Evolutionary conservation across 2,888 invertebrate genomes (phyloP), one percentile per base, ranked within the genome.

Genomic region (Lacanobia oleracea): DNA sequence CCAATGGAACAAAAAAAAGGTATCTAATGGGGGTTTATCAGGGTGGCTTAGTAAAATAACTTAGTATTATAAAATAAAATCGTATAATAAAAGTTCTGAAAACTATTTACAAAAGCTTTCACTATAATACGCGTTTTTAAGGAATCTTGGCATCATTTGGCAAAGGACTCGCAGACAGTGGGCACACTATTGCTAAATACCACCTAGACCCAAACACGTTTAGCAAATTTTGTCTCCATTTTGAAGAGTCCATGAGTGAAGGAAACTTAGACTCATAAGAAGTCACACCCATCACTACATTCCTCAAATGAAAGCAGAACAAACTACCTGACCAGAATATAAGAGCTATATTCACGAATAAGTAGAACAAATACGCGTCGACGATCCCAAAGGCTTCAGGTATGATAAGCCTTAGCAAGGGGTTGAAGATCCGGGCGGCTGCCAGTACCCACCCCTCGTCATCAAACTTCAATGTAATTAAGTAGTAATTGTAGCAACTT

Each of bases 191-290:
- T 8, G 93, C 90, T 37, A 87, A 87, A 53, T 91, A 91, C 94
- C 94, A 94, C 33, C 79, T 91, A 5, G 96, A 93, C 0, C 99
- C 99, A 79, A 98, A 97, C 2, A 98, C 97, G 82, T 97, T 96
- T 72, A 96, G 91, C 10, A 98, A 84, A 92, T 99, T 99, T 56
- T 96, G 91, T 73, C 93, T 96, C 95, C 96, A 96, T 0, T 98
- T 97, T 5, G 97, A 90, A 93, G 97, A 95, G 88, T 97, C 97
- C 10, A 94, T 95, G 33, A 82, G 67, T 23, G 90, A 92, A 65
- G 95, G 94, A 18, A 97, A 96, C 54, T 67, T 84, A 59, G 84
- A 78, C 53, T 95, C 94, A 37, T 91, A 86, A 0, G 97, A 88
- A 0, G 97, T 96, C 81, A 96, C 93, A 0, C 97, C 96, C 82